Evolutionary conservation across 2,797 vertebrate genomes (phyloP), one percentile per base, ranked within the genome.

Genomic region (Pangasius sanitwongsei): DNA sequence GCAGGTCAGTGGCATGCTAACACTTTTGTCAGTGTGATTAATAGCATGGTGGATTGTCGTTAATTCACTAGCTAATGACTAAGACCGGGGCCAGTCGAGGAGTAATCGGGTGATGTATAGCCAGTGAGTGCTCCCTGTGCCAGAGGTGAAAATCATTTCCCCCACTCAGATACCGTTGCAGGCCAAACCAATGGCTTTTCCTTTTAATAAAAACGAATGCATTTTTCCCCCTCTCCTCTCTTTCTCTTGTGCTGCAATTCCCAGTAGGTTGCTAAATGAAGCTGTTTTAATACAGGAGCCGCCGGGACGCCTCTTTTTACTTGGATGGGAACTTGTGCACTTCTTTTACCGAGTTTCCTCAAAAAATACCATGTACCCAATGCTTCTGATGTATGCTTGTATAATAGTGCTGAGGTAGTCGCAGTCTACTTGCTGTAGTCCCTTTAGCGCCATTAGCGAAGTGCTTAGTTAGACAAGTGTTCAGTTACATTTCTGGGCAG

Each of bases 51-150:
- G 97, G 96, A 97, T 96, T 96, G 97, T 95, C 96, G 97, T 98
- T 99, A 99, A 99, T 99, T 99, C 97, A 98, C 96, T 97, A 96
- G 98, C 97, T 99, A 99, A 99, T 99, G 98, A 98, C 97, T 97
- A 96, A 95, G 95, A 96, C 95, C 95, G 95, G 95, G 97, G 90
- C 96, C 93, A 94, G 95, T 96, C 96, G 94, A 92, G 92, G 93
- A 96, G 97, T 98, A 98, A 98, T 98, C 97, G 96, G 97, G 97
- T 98, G 98, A 99, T 99, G 97, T 98, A 98, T 98, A 97, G 95
- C 96, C 94, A 95, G 95, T 94, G 97, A 95, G 95, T 94, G 94
- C 96, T 96, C 97, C 96, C 97, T 94, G 94, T 98, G 98, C 97
- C 97, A 98, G 97, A 97, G 98, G 97, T 97, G 97, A 98, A 98